Conservation (phyloP, 37 sponge, comb jelly and placozoan species). For the Crambe crambe region DNA sequence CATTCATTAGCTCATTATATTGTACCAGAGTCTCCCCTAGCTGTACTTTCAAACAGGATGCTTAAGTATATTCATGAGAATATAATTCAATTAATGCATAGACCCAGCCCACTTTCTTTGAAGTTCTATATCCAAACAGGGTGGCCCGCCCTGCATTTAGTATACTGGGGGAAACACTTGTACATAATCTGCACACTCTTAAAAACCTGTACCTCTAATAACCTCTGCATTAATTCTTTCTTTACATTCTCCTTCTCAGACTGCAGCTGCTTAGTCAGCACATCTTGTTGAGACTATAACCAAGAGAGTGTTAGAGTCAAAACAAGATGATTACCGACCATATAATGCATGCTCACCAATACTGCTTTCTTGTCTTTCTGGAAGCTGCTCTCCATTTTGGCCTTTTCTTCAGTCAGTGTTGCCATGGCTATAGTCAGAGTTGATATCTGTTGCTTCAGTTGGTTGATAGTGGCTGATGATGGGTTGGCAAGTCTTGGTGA, state of each 20-base stretch:
- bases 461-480: neutral
- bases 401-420: slow-evolving; percentile 81
- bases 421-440: slow-evolving; percentile 77
- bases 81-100: too few species aligned
- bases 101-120: too few species aligned
- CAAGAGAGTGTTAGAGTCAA: too few species aligned
- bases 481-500: neutral
- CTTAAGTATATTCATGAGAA: too few species aligned
- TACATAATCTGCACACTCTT: neutral
- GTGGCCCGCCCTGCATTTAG: too few species aligned
- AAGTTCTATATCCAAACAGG: too few species aligned
- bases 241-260: slow-evolving; percentile 8
- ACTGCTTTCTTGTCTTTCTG: slow-evolving; percentile 85
- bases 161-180: too few species aligned
- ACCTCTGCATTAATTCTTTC: slow-evolving; percentile 2
- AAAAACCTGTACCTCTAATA: too few species aligned
- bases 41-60: too few species aligned
- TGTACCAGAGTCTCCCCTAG: too few species aligned
- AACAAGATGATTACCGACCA: too few species aligned
- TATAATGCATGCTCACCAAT: slow-evolving; percentile 29
- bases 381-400: slow-evolving; percentile 75
- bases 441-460: slow-evolving; percentile 55
- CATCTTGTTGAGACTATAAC: slow-evolving; percentile 33
- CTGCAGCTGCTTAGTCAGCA: slow-evolving; percentile 20
- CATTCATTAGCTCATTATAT: too few species aligned